Evolutionary conservation across 2,888 invertebrate species (phyloP).

Genomic region (Habrosyne pyritoides): DNA sequence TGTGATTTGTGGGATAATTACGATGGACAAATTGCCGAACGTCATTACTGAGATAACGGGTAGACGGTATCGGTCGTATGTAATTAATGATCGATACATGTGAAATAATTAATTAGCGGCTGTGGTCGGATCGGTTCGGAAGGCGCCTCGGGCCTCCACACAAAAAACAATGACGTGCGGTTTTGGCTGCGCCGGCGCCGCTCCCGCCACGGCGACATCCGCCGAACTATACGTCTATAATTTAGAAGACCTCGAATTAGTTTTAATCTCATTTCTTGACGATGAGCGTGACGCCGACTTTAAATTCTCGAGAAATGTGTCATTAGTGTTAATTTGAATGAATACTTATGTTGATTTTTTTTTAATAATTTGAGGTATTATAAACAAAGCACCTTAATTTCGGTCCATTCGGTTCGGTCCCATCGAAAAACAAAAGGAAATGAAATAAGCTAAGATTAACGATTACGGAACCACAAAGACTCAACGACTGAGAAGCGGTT

Average conservation of each 20-base stretch:
- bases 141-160: slow-evolving; percentile 69
- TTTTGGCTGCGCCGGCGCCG: slow-evolving; percentile 76
- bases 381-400: slow-evolving; percentile 40
- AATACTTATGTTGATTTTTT: slow-evolving; percentile 64
- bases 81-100: slow-evolving; percentile 84
- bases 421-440: slow-evolving; percentile 40
- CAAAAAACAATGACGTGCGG: slow-evolving; percentile 84
- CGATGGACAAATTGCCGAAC: slow-evolving; percentile 78
- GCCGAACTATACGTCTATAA: slow-evolving; percentile 75
- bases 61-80: slow-evolving; percentile 62
- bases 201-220: slow-evolving; percentile 74
- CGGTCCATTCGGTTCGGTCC: slow-evolving; percentile 15
- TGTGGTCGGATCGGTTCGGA: slow-evolving; percentile 63
- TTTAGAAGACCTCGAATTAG: slow-evolving; percentile 82
- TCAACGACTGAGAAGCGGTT: slow-evolving; percentile 41
- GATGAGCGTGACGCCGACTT: slow-evolving; percentile 78
- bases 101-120: slow-evolving; percentile 82
- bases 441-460: slow-evolving; percentile 44
- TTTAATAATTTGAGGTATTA: slow-evolving; percentile 45
- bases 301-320: slow-evolving; percentile 73
- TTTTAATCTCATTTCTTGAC: slow-evolving; percentile 74
- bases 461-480: slow-evolving; percentile 46
- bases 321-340: slow-evolving; percentile 79
- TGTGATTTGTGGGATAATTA: slow-evolving; percentile 79
- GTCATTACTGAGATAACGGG: slow-evolving; percentile 78